Evolutionary conservation across 2,113 vertebrate genomes (phyloP), one percentile per base, ranked within the genome.

Genomic region (Syrmaticus mikado): DNA sequence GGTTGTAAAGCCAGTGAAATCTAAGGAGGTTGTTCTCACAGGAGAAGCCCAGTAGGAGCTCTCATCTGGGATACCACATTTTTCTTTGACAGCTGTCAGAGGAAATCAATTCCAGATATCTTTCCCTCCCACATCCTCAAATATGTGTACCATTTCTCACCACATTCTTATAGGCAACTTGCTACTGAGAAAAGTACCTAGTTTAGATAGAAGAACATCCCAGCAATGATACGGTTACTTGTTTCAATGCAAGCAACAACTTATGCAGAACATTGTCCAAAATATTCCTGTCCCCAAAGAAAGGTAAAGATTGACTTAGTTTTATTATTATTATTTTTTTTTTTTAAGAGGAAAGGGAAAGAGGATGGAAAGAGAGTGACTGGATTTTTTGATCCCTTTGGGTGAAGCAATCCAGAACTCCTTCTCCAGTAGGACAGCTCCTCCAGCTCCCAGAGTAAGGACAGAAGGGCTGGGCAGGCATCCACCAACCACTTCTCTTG

Each of bases 121-220:
- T 27, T 66, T 48, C 27, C 45, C 41, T 48, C 25, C 57, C 38
- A 12, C 16, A 62, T 24, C 24, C n/a, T 68, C 24, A 73, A 22
- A 41, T 2, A 3, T 10, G 19, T 28, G 36, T 22, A 13, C 19
- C 0, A 0, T 72, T 67, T 24, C 50, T 72, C 0, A 0, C 45
- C 9, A 24, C 0, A 0, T 36, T 46, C 52, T 46, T 53, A 41
- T 7, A 28, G 24, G 46, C 30, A 24, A 62, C 34, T 41, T 41
- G 30, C 45, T 46, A 24, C 38, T 34, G 36, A 28, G 25, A 64
- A 50, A 25, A 48, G 64, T 10, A 10, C 17, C 50, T 28, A 22
- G 60, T 40, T 66, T 66, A 41, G 17, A 52, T 10, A 41, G n/a
- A 32, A 61, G 10, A 73, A 36, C 43, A 53, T 36, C 34, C 64